Evolutionary conservation across 2,888 invertebrate genomes (phyloP).

Genomic region (Apocheima hispidaria): DNA sequence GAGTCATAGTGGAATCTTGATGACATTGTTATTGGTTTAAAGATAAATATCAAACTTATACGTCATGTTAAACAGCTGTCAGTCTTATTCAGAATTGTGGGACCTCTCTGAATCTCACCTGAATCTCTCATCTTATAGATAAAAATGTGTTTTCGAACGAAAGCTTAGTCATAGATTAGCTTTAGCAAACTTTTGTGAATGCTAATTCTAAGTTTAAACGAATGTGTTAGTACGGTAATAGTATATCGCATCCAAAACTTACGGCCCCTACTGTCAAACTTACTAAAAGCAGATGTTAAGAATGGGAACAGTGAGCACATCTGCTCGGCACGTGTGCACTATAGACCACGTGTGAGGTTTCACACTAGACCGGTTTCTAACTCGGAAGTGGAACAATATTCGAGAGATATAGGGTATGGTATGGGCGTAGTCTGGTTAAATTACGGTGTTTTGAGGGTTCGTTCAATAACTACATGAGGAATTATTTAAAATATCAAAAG

Average conservation of each 20-base stretch:
- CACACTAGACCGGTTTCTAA: conserved; percentile 43
- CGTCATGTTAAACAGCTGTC: no score
- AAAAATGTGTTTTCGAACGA: no score
- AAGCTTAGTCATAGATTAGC: no score
- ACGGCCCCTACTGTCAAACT: conserved; percentile 20
- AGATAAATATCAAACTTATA: no score
- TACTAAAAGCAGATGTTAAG: conserved; percentile 58
- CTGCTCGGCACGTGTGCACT: conserved; percentile 74
- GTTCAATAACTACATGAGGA: neutral
- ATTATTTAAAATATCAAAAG: neutral
- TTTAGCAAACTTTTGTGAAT: no score
- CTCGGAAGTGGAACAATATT: conserved; percentile 45
- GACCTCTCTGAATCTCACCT: no score
- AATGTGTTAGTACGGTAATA: neutral
- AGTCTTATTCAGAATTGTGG: no score
- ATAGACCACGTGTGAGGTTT: conserved; percentile 40
- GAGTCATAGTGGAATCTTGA: no score
- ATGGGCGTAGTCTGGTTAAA: conserved; percentile 19
- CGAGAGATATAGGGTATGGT: conserved; percentile 31
- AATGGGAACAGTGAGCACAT: conserved; percentile 57
- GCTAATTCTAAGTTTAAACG: no score
- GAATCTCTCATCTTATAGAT: no score
- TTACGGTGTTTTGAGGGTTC: neutral
- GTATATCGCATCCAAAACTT: neutral
- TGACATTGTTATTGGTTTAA: no score